phyloP scores from a whole-genome alignment of 2,113 vertebrate species.

The Pituophis catenifer region DNA sequence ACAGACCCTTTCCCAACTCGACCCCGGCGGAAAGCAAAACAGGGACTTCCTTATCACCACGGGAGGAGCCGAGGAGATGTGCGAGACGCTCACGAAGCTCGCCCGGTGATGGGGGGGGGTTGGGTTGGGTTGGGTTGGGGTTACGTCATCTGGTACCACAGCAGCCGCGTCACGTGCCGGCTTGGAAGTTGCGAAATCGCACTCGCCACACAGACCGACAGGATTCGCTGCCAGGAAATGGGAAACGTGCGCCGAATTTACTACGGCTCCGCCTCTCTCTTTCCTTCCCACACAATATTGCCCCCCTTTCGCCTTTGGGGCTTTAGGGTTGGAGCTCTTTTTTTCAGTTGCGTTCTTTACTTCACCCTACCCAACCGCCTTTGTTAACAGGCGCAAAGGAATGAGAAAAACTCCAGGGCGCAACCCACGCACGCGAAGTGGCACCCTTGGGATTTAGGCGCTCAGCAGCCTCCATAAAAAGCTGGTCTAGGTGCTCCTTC shows the following conservation, averaged over 20 bases:
- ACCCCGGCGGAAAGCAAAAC: neutral
- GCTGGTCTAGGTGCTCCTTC: neutral
- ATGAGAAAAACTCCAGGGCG: neutral
- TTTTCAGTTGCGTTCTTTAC: neutral
- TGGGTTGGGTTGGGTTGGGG: too few relatives aligned
- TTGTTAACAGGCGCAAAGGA: neutral
- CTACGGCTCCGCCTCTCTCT: neutral
- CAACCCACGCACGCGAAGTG: neutral
- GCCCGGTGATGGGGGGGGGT: neutral
- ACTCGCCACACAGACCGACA: slow-evolving; percentile 9
- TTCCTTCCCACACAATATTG: neutral
- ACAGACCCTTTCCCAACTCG: neutral
- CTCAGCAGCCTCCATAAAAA: neutral
- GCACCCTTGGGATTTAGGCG: neutral
- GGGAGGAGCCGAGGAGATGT: neutral
- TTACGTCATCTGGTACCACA: slow-evolving; percentile 19
- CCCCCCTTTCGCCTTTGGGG: neutral
- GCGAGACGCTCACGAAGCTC: neutral
- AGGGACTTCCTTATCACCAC: neutral
- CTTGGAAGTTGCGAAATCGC: neutral
- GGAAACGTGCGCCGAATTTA: neutral
- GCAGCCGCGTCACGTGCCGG: slow-evolving; percentile 22
- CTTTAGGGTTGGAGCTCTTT: neutral
- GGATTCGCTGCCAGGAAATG: neutral
- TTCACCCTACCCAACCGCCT: neutral